Evolutionary conservation across 2,797 vertebrate species (phyloP), one percentile per base, ranked within the genome.

Genomic region (Hemitrygon akajei): DNA sequence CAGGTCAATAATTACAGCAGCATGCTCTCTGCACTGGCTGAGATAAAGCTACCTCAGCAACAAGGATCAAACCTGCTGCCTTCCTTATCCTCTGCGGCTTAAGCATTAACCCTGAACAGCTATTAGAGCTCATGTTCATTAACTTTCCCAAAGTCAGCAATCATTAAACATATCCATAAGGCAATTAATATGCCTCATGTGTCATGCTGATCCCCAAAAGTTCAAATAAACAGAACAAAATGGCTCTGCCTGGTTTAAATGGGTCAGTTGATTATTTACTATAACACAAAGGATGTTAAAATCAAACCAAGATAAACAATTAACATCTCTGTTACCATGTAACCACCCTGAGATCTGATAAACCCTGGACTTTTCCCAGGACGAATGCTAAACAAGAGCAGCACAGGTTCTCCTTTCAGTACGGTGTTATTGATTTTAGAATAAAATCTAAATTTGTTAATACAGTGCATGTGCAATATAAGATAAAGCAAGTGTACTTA

Each of bases 181-280:
- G 86, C 63, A 69, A 56, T 93, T 56, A 93, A 73, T 73, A 73
- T 40, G 12, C 47, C 27, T 93, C 40, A 93, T 76, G 14, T 93
- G 91, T 76, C 91, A 75, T 71, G 47, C 40, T n/a, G 71, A 73
- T 56, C 27, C 47, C 40, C 73, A 40, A 93, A 76, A 76, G 91
- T 93, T 93, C 25, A 93, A 93, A 58, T 58, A 73, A 73, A n/a
- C 71, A n/a, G 69, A 93, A n/a, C 73, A n/a, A 40, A 93, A 76
- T 73, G 71, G 27, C 47, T 93, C 12, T 47, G 37, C 47, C 91
- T 93, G 27, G 5, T 93, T 47, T 75, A 93, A 93, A 56, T 93
- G 71, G 37, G 91, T 93, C 91, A 93, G 71, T 93, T 93, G 91
- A 93, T 93, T 93, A 93, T 93, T 93, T 75, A 93, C 91, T 58